These are phyloP conservation scores for Penaeus chinensis DNA, from an alignment of 1,140 invertebrate genomes.

Conservation along the genomic window DNA sequence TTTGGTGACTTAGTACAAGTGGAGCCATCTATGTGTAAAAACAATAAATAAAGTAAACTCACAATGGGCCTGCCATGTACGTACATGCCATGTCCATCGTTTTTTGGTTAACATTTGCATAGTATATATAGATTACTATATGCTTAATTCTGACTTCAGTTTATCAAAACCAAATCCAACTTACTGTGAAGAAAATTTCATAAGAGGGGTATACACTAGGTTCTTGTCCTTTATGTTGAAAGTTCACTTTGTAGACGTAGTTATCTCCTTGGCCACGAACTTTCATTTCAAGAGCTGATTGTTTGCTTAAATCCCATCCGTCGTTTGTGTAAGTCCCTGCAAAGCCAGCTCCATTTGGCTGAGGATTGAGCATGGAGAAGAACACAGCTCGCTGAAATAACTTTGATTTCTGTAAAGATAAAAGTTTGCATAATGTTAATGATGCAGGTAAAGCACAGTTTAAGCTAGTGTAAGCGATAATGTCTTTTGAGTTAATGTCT, in stretches of 20 bases:
- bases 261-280: conserved; percentile 74
- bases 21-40: too few relatives aligned
- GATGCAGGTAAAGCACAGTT: background rate
- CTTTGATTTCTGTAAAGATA: conserved; percentile 47
- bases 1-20: too few relatives aligned
- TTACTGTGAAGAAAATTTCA: conserved; percentile 75
- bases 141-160: too few relatives aligned
- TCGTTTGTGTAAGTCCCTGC: conserved; percentile 73
- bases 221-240: conserved; percentile 72
- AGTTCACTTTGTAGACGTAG: conserved; percentile 73
- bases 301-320: conserved; percentile 70
- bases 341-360: conserved; percentile 79
- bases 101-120: too few relatives aligned
- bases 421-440: background rate
- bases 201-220: conserved; percentile 73
- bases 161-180: background rate
- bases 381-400: conserved; percentile 74
- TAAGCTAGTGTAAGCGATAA: background rate
- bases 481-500: background rate
- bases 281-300: conserved; percentile 71
- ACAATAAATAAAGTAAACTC: too few relatives aligned
- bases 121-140: too few relatives aligned
- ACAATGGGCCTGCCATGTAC: too few relatives aligned
- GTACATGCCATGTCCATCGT: too few relatives aligned
- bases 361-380: conserved; percentile 77